Base-by-base conservation (phyloP, 1,140 invertebrate species). In the Tribolium castaneum region DNA sequence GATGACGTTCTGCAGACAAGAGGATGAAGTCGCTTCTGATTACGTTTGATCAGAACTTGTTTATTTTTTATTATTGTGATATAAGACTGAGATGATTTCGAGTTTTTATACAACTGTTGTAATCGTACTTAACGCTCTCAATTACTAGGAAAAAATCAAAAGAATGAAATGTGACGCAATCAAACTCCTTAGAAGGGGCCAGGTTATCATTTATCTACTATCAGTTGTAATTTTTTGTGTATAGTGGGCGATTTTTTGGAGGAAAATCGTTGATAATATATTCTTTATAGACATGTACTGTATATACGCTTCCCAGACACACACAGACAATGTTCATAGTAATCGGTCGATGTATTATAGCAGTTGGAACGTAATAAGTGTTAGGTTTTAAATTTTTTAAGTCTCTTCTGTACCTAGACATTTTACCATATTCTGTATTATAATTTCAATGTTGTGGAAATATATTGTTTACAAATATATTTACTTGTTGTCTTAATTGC, bases 1-100 rank as follows among this genome's bases (percentile, higher is more conserved):
- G 51, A 80, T 84, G 82, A 85, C 84, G 71, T 86, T 86, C 80
- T 86, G 84, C 80, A 84, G 82, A 80, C 76, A 81, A 74, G 81
- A 83, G 51, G 76, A 80, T 6, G 62, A 73, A n/a, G 72, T 13
- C 39, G 56, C 51, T 70, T 70, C 25, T 52, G 50, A 75, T 34
- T 73, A 73, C 19, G 71, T 73, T 45, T 73, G 19, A 72, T 51
- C 10, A 22, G 52, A 73, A 1, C 7, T 4, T 35, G 7, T 12
- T 25, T 34, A n/a, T 39, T 66, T 66, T 35, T 25, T 22, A 22
- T 56, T 9, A 62, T 35, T 66, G 59, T 66, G 59, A 66, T 45
- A 45, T 66, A 66, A 66, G 59, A 66, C 59, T 66, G 59, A 66
- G 30, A 66, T 35, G 59, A 66, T 66, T 66, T 66, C 12, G 59